Conservation (phyloP, 2,113 vertebrate species). For the Telmatochromis sp. region DNA sequence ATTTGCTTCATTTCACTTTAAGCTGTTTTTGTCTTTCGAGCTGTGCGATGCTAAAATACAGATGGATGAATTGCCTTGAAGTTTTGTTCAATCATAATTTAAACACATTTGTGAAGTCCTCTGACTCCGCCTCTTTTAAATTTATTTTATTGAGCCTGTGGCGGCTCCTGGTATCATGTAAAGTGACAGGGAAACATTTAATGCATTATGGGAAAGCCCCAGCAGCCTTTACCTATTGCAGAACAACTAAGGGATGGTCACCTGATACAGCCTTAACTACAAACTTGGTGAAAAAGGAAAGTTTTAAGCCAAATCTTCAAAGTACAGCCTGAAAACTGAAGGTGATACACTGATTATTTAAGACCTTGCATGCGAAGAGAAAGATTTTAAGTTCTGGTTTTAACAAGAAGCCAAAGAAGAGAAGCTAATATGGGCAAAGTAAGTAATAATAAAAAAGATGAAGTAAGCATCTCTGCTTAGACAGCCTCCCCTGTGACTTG, state of each 20-base stretch:
- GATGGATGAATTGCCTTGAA: background rate
- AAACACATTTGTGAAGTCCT: background rate
- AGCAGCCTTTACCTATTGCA: background rate
- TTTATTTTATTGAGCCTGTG: background rate
- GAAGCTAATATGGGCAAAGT: background rate
- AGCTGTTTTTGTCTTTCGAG: background rate
- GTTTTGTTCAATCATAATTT: background rate
- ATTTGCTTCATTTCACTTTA: background rate
- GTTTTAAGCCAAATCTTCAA: background rate
- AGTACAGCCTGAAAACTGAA: background rate
- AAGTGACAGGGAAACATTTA: background rate
- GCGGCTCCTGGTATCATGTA: background rate
- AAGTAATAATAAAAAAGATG: background rate
- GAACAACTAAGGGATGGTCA: background rate
- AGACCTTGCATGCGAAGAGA: background rate
- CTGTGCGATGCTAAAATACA: background rate
- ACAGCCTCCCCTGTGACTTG: background rate
- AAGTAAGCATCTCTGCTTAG: background rate
- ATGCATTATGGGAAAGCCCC: fast-evolving
- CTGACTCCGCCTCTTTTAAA: background rate
- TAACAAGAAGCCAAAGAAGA: background rate
- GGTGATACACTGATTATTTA: background rate
- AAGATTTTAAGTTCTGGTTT: background rate
- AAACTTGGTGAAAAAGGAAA: fast-evolving
- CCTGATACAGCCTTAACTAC: background rate